These are phyloP conservation scores for Monodelphis domestica DNA, from an alignment of 2,797 vertebrate genomes.

Conservation along the genomic window DNA sequence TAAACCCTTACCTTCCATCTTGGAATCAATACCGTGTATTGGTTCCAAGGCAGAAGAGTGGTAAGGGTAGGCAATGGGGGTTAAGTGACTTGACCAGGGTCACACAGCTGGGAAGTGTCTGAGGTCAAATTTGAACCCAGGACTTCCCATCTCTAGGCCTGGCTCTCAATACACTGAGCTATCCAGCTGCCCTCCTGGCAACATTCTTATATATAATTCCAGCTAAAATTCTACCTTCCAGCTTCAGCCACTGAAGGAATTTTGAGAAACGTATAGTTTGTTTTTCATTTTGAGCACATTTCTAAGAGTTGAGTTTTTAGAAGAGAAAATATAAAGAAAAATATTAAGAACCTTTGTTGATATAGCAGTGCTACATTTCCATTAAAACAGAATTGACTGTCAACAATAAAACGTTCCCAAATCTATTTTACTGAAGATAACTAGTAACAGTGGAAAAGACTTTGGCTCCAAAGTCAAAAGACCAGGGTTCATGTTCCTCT, in stretches of 20 bases:
- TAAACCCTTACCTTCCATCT: too few relatives aligned
- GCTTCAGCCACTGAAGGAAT: not conserved
- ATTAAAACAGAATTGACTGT: constrained; percentile 26
- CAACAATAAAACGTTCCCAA: not conserved
- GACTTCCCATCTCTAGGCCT: too few relatives aligned
- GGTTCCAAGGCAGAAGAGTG: too few relatives aligned
- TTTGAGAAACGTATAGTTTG: not conserved
- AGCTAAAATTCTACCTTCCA: not conserved
- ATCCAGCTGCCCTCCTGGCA: too few relatives aligned
- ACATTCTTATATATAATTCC: constrained; percentile 32
- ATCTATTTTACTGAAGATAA: not conserved
- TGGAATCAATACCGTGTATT: too few relatives aligned
- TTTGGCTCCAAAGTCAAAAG: not conserved
- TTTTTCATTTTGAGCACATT: not conserved
- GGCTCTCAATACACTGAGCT: too few relatives aligned
- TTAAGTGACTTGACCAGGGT: too few relatives aligned
- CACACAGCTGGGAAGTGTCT: too few relatives aligned
- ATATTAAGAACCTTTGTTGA: not conserved
- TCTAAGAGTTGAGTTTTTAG: not conserved
- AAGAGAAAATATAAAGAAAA: constrained; percentile 21
- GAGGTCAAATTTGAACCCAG: too few relatives aligned
- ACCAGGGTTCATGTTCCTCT: not conserved
- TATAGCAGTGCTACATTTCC: not conserved
- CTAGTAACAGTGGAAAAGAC: not conserved
- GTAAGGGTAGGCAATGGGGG: too few relatives aligned